A percentile compares a stretch with the other conserved stretches of the same genome.
Evolutionary conservation across 1,140 invertebrate species (phyloP).

Genomic region (Brachionus sp.): DNA sequence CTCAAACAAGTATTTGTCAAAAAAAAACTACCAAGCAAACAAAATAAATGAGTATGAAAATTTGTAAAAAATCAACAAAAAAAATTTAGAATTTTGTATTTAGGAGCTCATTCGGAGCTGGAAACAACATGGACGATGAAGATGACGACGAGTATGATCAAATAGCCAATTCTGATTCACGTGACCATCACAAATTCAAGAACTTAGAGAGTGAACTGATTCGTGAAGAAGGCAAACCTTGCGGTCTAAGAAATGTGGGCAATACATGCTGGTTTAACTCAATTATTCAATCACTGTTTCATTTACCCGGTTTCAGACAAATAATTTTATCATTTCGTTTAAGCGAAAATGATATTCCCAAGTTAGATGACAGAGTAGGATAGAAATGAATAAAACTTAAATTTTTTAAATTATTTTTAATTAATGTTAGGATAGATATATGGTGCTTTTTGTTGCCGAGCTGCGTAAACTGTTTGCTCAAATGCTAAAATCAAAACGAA

Average conservation of each 20-base stretch:
- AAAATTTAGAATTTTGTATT: neutral
- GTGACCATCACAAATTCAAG: neutral
- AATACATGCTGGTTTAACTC: slow-evolving; percentile 65
- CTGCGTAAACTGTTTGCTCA: slow-evolving; percentile 61
- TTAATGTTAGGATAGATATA: slow-evolving; percentile 53
- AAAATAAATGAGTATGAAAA: neutral
- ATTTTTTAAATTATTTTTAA: neutral
- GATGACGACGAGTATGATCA: slow-evolving; percentile 40
- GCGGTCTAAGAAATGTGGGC: slow-evolving; percentile 63
- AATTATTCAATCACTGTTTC: slow-evolving; percentile 58
- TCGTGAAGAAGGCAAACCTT: slow-evolving; percentile 58
- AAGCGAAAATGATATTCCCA: neutral
- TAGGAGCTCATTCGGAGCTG: neutral
- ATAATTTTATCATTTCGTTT: slow-evolving; percentile 59
- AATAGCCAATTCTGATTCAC: neutral
- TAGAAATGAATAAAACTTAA: neutral
- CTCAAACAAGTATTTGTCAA: neutral
- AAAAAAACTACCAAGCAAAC: neutral
- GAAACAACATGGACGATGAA: slow-evolving; percentile 27
- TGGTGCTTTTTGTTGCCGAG: slow-evolving; percentile 59
- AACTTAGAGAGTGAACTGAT: neutral
- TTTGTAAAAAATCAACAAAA: neutral
- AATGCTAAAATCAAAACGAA: slow-evolving; percentile 59
- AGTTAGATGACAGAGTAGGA: neutral
- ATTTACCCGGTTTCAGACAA: slow-evolving; percentile 57